phyloP scores from a whole-genome alignment of 2,888 invertebrate genomes.

The Xiphydria camelus region DNA sequence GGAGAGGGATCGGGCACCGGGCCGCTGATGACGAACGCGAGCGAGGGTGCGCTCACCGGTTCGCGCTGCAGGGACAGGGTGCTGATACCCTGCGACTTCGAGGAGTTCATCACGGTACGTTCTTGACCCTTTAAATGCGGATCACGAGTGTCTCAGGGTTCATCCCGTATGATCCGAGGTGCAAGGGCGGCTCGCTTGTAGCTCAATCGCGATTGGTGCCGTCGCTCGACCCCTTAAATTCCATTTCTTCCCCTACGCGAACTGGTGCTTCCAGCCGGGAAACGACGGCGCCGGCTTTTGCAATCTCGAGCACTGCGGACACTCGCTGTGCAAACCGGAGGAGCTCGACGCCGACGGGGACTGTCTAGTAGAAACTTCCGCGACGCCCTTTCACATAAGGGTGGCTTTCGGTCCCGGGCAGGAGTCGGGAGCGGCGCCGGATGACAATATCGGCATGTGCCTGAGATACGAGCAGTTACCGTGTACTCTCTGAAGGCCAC shows the following conservation, averaged over 20 bases:
- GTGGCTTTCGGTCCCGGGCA: conserved; percentile 77
- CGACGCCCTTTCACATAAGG: conserved; percentile 77
- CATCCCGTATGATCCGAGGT: too few species aligned
- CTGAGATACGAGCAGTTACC: conserved; percentile 73
- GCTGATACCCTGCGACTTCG: conserved; percentile 81
- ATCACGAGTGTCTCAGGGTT: too few species aligned
- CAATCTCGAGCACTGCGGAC: conserved; percentile 79
- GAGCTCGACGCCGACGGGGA: conserved; percentile 51
- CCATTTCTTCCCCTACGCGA: too few species aligned
- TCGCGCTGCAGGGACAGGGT: conserved; percentile 72
- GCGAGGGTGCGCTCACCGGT: conserved; percentile 57
- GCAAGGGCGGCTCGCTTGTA: too few species aligned
- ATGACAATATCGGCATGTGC: conserved; percentile 83
- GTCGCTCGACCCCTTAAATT: too few species aligned
- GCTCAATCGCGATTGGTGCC: too few species aligned
- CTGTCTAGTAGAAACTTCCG: conserved; percentile 75
- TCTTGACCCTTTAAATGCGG: too few species aligned
- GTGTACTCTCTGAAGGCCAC: conserved; percentile 62
- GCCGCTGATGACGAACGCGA: conserved; percentile 51
- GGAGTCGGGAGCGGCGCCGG: conserved; percentile 63
- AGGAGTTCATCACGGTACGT: conserved; percentile 74
- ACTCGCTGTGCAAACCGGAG: conserved; percentile 67
- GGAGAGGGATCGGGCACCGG: conserved; percentile 51
- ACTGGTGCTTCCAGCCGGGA: conserved; percentile 61
- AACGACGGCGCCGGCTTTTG: conserved; percentile 68